These are phyloP conservation scores for Drosophila infuscata DNA, from an alignment of 2,888 invertebrate genomes.

Conservation along the genomic window DNA sequence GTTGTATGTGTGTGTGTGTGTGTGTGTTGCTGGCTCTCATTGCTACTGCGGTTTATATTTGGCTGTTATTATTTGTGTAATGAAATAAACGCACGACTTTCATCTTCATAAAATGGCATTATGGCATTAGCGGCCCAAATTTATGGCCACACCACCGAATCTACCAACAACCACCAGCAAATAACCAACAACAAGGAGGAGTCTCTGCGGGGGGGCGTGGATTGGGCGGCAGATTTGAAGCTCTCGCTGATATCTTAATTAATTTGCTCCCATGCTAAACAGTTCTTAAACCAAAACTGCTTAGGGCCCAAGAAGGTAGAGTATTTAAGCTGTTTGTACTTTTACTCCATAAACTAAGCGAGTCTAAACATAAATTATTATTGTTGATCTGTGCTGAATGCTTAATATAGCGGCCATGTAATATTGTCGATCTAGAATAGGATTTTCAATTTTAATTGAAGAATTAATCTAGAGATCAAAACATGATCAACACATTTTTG, in stretches of 20 bases:
- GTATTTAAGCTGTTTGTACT: neutral
- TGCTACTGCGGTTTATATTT: conserved; percentile 74
- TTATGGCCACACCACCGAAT: conserved; percentile 57
- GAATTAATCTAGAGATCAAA: neutral
- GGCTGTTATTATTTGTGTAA: conserved; percentile 80
- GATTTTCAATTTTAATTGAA: neutral
- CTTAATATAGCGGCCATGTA: neutral
- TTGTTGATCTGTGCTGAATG: neutral
- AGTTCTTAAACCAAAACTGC: conserved; percentile 14
- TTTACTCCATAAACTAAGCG: neutral
- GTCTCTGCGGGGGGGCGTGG: neutral
- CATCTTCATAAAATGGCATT: conserved; percentile 81
- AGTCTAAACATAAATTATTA: too few species aligned
- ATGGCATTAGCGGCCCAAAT: conserved; percentile 76
- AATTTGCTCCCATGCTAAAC: conserved; percentile 31
- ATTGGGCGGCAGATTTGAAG: conserved; percentile 20
- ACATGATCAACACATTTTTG: neutral
- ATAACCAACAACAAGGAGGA: conserved; percentile 12
- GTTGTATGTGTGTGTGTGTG: neutral
- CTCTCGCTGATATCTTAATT: conserved; percentile 25
- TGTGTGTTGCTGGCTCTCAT: conserved; percentile 18
- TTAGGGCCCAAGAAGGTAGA: neutral
- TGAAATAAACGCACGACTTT: conserved; percentile 82
- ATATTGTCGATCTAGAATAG: neutral
- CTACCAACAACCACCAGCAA: conserved; percentile 10